These are phyloP conservation scores for Hanleya hanleyi DNA, from an alignment of 2,888 invertebrate genomes.

Conservation along the genomic window DNA sequence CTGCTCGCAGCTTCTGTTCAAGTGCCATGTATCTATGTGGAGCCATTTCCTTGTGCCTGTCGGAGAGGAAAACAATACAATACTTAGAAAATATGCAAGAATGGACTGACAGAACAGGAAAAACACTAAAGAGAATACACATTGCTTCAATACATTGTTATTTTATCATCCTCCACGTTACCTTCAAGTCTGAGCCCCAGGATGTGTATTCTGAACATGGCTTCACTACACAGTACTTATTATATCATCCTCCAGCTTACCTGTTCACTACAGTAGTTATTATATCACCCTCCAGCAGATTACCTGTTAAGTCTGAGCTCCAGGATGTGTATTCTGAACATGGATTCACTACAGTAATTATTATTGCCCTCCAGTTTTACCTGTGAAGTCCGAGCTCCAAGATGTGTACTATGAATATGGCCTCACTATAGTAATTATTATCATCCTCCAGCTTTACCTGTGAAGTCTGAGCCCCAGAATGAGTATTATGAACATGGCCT, in stretches of 20 bases:
- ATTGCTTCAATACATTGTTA: no score
- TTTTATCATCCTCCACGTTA: no score
- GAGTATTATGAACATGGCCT: conserved; percentile 73
- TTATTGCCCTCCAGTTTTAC: conserved; percentile 72
- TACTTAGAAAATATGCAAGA: no score
- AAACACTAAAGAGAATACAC: no score
- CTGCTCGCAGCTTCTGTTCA: conserved; percentile 66
- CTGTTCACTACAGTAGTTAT: conserved; percentile 73
- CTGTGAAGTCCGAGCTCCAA: no score
- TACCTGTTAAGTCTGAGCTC: conserved; percentile 72
- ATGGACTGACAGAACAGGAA: no score
- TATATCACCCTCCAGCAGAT: conserved; percentile 73
- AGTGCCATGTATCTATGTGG: conserved; percentile 73
- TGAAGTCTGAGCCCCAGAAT: conserved; percentile 72
- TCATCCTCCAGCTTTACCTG: no score
- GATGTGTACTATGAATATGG: no score
- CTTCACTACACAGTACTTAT: conserved; percentile 73
- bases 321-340: conserved; percentile 73
- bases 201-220: conserved; percentile 73
- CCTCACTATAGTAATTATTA: no score
- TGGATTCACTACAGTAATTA: conserved; percentile 72
- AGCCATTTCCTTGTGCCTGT: conserved; percentile 73
- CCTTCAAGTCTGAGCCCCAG: conserved; percentile 72
- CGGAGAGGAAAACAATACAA: conserved; percentile 36
- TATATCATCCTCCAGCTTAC: no score